Conservation (phyloP, 2,797 vertebrate genomes). For the Menidia menidia region DNA sequence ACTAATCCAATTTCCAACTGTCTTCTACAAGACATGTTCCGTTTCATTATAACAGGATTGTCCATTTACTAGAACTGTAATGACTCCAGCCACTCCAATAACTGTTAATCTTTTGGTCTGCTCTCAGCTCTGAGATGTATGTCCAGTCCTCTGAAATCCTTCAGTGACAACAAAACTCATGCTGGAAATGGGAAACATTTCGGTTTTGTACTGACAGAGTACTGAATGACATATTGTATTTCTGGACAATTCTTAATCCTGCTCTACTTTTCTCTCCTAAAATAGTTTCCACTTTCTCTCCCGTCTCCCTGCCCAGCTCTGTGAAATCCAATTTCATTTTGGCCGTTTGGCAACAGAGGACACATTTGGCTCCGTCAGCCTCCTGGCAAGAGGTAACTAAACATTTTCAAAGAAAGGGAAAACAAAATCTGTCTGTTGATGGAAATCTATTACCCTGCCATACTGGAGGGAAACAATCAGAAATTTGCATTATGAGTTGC, state of each 20-base stretch:
- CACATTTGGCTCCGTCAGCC: conserved; percentile 47
- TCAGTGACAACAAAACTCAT: background rate
- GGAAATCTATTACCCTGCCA: conserved; percentile 45
- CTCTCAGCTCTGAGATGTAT: background rate
- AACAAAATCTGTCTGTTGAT: conserved; percentile 48
- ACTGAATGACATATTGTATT: conserved; percentile 40
- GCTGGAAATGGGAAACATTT: conserved; percentile 2
- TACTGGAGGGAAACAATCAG: conserved; percentile 32
- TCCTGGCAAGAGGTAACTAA: conserved; percentile 52
- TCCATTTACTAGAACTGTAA: background rate
- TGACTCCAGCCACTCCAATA: background rate
- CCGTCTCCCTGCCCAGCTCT: conserved; percentile 30
- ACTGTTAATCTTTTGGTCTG: background rate
- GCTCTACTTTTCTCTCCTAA: conserved; percentile 56
- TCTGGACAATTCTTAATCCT: conserved; percentile 47
- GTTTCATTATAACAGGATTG: background rate
- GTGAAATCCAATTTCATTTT: conserved; percentile 65
- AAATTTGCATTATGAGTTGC: conserved; percentile 13
- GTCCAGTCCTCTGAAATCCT: background rate
- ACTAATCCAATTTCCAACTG: too few species aligned
- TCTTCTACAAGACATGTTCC: too few species aligned
- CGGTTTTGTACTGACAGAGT: conserved; percentile 31
- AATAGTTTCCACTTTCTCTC: conserved; percentile 52
- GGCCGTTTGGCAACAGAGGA: conserved; percentile 64
- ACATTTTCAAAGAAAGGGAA: conserved; percentile 51